phyloP scores from a whole-genome alignment of 2,797 vertebrate species.

The Percopsis omiscomaycus region DNA sequence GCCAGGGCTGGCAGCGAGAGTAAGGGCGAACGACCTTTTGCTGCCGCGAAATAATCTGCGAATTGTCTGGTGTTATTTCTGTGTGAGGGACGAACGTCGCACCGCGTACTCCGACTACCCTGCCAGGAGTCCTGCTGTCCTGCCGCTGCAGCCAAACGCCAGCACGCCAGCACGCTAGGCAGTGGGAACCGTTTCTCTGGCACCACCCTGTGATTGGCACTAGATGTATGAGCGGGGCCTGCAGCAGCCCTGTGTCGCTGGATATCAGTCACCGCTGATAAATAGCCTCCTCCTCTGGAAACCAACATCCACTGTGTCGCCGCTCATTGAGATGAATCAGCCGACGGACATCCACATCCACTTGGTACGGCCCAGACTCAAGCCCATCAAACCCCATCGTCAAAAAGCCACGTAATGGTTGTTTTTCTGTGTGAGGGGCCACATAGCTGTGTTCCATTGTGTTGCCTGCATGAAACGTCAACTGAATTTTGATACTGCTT shows the following conservation, averaged over 20 bases:
- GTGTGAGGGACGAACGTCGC: background rate
- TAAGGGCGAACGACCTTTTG: too few species aligned
- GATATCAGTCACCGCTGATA: conserved; percentile 72
- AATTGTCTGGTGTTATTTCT: background rate
- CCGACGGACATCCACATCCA: conserved; percentile 62
- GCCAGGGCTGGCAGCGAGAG: too few species aligned
- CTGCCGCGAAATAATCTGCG: background rate
- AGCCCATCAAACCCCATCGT: conserved; percentile 59
- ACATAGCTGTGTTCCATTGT: too few species aligned
- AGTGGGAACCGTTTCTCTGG: conserved; percentile 49
- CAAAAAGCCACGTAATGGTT: conserved; percentile 21
- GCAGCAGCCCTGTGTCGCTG: conserved; percentile 57
- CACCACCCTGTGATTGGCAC: conserved; percentile 61
- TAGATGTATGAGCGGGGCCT: conserved; percentile 59
- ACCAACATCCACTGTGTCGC: conserved; percentile 66
- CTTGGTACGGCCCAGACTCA: conserved; percentile 33
- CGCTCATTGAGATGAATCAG: conserved; percentile 70
- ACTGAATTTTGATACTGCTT: too few species aligned
- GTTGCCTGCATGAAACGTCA: background rate
- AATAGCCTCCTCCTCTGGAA: conserved; percentile 61
- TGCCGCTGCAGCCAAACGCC: conserved; percentile 20
- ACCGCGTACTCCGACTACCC: too few species aligned
- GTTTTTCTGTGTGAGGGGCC: conserved; percentile 7
- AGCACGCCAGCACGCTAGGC: conserved; percentile 25
- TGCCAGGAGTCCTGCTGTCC: conserved; percentile 18